These are phyloP conservation scores for Oncorhynchus nerka DNA, from an alignment of 2,113 vertebrate species.

Conservation along the genomic window DNA sequence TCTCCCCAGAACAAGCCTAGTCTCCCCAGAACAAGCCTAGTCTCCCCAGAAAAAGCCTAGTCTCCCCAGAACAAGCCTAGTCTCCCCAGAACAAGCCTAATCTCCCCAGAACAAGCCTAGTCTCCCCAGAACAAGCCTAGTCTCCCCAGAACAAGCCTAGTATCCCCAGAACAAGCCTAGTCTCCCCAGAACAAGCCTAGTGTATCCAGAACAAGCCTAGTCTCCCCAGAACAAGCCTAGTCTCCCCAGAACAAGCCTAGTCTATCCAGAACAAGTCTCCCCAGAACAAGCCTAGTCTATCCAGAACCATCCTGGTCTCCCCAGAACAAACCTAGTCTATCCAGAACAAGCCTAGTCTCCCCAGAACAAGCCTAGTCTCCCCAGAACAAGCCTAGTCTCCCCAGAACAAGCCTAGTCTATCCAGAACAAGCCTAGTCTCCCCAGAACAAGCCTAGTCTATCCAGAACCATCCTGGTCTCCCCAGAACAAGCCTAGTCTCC, in stretches of 20 bases:
- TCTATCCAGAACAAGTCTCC: not conserved
- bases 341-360: conserved; percentile 4
- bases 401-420: not conserved
- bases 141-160: too few species aligned
- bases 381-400: not conserved
- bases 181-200: not conserved
- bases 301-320: not conserved
- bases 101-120: not conserved
- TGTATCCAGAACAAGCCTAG: conserved; percentile 6
- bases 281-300: not conserved
- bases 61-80: not conserved
- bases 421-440: not conserved
- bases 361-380: not conserved
- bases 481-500: not conserved
- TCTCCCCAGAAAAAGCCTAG: conserved; percentile 6
- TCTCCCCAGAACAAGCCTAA: conserved; percentile 6
- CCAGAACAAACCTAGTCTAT: conserved; percentile 11
- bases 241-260: conserved; percentile 1
- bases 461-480: conserved; percentile 1
- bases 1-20: too few species aligned
- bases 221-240: not conserved
- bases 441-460: not conserved
- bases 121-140: conserved; percentile 8
- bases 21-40: not conserved
- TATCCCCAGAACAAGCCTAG: conserved; percentile 8